Percentiles rank a stretch among this genome's conserved stretches.
phyloP scores from a whole-genome alignment of 2,113 vertebrate genomes.

The Carassius gibelio region DNA sequence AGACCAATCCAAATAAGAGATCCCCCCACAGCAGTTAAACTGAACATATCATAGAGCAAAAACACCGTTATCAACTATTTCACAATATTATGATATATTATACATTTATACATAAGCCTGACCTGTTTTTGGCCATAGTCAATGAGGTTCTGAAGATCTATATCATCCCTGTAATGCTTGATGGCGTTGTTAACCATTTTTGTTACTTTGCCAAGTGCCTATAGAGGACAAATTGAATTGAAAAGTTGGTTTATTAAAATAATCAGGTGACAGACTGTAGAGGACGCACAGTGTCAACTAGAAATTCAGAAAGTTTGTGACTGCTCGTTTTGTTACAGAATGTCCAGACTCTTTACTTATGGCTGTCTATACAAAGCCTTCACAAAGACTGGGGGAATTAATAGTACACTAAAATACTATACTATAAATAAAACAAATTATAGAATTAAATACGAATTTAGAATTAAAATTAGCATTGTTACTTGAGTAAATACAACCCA shows the following conservation, averaged over 20 bases:
- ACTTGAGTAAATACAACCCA: background rate
- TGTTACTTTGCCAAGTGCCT: conserved; percentile 85
- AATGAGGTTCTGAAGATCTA: conserved; percentile 91
- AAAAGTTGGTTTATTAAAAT: background rate
- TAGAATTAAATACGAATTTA: background rate
- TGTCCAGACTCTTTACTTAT: background rate
- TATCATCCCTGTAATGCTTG: conserved; percentile 86
- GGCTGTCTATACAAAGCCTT: background rate
- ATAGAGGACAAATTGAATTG: conserved; percentile 1
- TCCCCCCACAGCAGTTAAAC: conserved; percentile 88
- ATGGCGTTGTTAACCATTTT: conserved; percentile 82
- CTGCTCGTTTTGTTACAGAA: background rate
- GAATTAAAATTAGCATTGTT: background rate
- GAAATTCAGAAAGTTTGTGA: background rate
- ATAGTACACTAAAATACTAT: background rate
- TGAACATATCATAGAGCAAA: conserved; percentile 57
- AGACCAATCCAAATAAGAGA: conserved; percentile 87
- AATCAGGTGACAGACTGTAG: conserved; percentile 27
- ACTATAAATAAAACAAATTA: background rate
- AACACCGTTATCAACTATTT: background rate
- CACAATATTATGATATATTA: background rate
- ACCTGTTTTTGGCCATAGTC: conserved; percentile 91
- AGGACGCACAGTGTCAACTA: conserved; percentile 20
- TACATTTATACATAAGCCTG: background rate
- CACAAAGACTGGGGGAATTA: background rate